Evolutionary conservation across 2,113 vertebrate genomes (phyloP).

Genomic region (Cyanoramphus novaezelandiae): DNA sequence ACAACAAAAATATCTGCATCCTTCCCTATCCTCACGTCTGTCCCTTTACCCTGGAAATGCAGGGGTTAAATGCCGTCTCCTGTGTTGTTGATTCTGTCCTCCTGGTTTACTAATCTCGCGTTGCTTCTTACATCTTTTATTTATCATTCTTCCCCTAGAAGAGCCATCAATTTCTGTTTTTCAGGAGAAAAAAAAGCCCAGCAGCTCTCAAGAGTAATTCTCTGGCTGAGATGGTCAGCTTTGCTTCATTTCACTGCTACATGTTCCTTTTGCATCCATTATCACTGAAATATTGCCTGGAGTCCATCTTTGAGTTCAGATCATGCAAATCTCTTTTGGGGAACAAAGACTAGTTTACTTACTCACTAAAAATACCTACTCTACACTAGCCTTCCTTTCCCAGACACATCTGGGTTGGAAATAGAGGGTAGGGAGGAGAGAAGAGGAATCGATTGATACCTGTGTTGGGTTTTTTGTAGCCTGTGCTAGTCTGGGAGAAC

Average conservation of each 20-base stretch:
- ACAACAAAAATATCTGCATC: background rate
- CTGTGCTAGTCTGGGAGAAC: background rate
- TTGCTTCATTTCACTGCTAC: background rate
- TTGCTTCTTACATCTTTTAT: background rate
- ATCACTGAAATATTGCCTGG: background rate
- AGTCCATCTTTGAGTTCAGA: background rate
- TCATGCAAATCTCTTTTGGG: background rate
- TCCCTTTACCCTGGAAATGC: background rate
- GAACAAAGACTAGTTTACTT: background rate
- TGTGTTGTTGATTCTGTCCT: background rate
- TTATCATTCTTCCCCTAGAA: background rate
- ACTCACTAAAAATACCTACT: background rate
- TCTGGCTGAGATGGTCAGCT: background rate
- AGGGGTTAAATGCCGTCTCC: background rate
- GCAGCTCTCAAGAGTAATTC: background rate
- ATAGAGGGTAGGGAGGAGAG: background rate
- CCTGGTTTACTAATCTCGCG: background rate
- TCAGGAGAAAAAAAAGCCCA: background rate
- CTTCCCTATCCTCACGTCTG: background rate
- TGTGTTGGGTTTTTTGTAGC: background rate
- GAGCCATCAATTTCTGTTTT: background rate
- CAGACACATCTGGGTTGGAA: background rate
- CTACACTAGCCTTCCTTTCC: background rate
- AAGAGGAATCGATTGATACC: background rate
- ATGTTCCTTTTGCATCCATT: background rate